Evolutionary conservation across 2,888 invertebrate genomes (phyloP).

Genomic region (Metalampra italica): DNA sequence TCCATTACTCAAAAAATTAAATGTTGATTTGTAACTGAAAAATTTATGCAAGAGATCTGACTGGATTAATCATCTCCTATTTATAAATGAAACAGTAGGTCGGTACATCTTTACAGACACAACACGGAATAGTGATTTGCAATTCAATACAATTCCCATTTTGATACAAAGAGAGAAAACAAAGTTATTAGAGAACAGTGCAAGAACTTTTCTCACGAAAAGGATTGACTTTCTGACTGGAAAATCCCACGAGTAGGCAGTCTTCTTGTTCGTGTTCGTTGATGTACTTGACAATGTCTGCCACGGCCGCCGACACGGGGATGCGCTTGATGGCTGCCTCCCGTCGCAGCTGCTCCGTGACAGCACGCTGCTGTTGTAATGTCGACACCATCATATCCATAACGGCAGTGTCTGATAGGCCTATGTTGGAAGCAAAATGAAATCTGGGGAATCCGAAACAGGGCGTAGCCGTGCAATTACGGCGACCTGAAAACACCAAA

Average conservation of each 20-base stretch:
- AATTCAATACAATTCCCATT: background rate
- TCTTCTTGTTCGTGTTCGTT: constrained; percentile 95
- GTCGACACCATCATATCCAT: constrained; percentile 96
- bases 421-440: constrained; percentile 83
- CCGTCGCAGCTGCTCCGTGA: constrained; percentile 94
- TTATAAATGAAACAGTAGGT: background rate
- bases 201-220: constrained; percentile 96
- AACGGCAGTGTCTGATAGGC: constrained; percentile 92
- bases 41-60: no score
- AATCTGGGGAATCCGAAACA: constrained; percentile 47
- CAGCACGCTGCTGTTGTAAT: constrained; percentile 94
- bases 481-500: constrained; percentile 11
- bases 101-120: background rate
- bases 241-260: constrained; percentile 94
- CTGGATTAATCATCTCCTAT: no score
- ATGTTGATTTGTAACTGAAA: no score
- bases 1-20: no score
- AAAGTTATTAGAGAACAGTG: constrained; percentile 82
- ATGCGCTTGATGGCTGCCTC: constrained; percentile 93
- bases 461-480: constrained; percentile 64
- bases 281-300: constrained; percentile 94
- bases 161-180: background rate
- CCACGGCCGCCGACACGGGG: constrained; percentile 93
- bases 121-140: background rate
- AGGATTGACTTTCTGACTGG: constrained; percentile 96